Evolutionary conservation across 2,888 invertebrate genomes (phyloP).

Genomic region (Brachyptera putata): DNA sequence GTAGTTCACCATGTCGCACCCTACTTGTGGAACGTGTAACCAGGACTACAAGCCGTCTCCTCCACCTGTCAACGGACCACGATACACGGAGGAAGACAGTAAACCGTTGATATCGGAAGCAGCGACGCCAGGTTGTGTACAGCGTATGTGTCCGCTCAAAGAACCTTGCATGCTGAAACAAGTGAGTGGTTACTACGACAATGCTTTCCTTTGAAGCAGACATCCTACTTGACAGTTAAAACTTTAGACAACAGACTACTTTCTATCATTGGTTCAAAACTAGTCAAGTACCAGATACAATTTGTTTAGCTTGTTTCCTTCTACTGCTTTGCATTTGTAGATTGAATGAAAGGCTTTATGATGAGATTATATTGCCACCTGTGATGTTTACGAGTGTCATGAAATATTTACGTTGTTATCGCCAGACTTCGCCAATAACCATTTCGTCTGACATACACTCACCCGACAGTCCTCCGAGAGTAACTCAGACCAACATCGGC

Average conservation of each 20-base stretch:
- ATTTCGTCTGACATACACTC: slow-evolving; percentile 46
- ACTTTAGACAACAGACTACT: too few species aligned
- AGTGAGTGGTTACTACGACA: background rate
- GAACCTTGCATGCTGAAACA: background rate
- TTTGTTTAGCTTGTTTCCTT: background rate
- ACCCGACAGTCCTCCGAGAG: slow-evolving; percentile 46
- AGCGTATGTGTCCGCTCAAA: background rate
- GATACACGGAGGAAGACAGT: background rate
- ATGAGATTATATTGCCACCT: too few species aligned
- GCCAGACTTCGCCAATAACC: slow-evolving; percentile 14
- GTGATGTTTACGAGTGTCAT: background rate
- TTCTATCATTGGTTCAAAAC: background rate
- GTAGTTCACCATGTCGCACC: too few species aligned
- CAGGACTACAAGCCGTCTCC: too few species aligned
- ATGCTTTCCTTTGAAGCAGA: too few species aligned
- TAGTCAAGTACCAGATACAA: background rate
- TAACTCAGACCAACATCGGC: slow-evolving; percentile 50
- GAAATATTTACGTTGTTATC: background rate
- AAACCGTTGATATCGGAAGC: background rate
- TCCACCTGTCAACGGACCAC: too few species aligned
- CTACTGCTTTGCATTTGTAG: too few species aligned
- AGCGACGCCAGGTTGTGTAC: background rate
- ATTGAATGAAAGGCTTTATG: too few species aligned
- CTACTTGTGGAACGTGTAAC: too few species aligned
- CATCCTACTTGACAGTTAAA: too few species aligned